Evolutionary conservation across 2,888 invertebrate species (phyloP), one percentile per base, ranked within the genome.

Genomic region (Drosophila mulleri): DNA sequence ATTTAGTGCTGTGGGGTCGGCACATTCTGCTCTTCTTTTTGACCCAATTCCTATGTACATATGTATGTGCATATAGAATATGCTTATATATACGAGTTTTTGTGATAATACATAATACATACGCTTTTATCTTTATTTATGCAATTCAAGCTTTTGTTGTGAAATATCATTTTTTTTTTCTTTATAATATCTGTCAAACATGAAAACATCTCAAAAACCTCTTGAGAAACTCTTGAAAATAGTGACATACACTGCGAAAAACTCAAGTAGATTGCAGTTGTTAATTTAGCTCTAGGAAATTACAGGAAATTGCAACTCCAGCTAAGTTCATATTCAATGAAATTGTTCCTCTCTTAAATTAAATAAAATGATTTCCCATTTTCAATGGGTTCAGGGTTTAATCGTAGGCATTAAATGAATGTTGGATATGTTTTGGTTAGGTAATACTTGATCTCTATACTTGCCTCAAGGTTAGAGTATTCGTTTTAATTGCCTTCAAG

Each of bases 11-110:
- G 47, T 50, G 16, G 42, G 26, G 58, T 67, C 45, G n/a, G 37
- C n/a, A 39, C 37, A 70, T 23, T 70, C 52, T 44, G 56, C 52
- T 57, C 44, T 66, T 66, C 53, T 37, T 48, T 53, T 59, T 67
- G 77, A 78, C 77, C 80, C 67, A 80, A 47, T 77, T 80, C 6
- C 29, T 52, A 52, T 56, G 41, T 32, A 29, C 29, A 29, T 8
- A 41, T 54, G 7, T 11, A 45, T 58, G 26, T 54, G 29, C 18
- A 41, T 18, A 41, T 50, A n/a, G 32, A 32, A 37, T 52, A 32
- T 20, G 6, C 14, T 6, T 16, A 16, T 50, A 23, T 37, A 37
- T 23, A 37, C 16, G 18, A 18, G 26, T 6, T n/a, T 45, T 44
- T 45, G 23, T 59, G 70, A 75, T 80, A 80, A 80, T 62, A 41